These are phyloP conservation scores for Progne subis DNA, from an alignment of 2,113 vertebrate species.

Conservation along the genomic window DNA sequence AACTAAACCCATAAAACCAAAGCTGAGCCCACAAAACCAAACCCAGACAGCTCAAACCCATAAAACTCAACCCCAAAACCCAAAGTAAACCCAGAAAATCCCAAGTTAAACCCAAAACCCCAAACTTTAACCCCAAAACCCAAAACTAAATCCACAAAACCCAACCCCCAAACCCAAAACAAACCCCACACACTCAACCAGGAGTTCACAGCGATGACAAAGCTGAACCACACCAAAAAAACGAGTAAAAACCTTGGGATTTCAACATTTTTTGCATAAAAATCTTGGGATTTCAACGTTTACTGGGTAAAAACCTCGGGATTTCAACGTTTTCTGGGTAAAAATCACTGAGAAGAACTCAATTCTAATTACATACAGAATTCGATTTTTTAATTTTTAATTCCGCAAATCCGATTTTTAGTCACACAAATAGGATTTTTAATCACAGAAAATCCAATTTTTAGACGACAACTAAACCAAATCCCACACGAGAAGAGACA, in stretches of 20 bases:
- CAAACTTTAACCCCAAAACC: no score
- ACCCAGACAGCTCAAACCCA: no score
- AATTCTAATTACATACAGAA: not conserved
- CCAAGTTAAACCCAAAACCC: no score
- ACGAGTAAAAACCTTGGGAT: not conserved
- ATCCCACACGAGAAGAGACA: not conserved
- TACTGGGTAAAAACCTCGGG: not conserved
- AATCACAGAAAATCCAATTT: not conserved
- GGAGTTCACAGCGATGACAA: not conserved
- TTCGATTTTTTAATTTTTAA: not conserved
- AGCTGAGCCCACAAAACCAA: no score
- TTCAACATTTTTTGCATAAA: not conserved
- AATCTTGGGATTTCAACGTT: not conserved
- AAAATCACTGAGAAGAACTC: not conserved
- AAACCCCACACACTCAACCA: not conserved
- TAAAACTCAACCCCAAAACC: not conserved
- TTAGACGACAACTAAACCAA: not conserved
- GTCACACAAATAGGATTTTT: not conserved
- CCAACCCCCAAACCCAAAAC: no score
- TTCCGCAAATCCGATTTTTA: not conserved
- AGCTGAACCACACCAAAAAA: not conserved
- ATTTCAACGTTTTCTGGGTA: not conserved
- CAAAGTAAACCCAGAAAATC: not conserved
- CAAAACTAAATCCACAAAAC: not conserved
- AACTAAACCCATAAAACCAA: no score